Evolutionary conservation across 1,140 invertebrate species (phyloP).

Genomic region (Amphibalanus amphitrite): DNA sequence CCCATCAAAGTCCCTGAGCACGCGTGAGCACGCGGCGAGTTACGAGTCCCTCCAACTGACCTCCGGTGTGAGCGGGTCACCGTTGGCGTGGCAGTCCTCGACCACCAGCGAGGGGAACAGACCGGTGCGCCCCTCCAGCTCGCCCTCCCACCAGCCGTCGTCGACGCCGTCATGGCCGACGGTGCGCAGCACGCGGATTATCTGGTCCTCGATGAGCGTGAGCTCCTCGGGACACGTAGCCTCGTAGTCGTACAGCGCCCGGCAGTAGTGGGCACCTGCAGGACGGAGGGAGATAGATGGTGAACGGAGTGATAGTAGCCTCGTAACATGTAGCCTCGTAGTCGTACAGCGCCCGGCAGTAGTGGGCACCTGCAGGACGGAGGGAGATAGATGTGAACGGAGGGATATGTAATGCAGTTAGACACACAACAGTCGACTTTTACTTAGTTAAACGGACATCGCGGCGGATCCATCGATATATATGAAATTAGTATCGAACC

Average conservation of each 20-base stretch:
- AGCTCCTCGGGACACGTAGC: slow-evolving; percentile 72
- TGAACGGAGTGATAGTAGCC: no score
- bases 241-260: slow-evolving; percentile 80
- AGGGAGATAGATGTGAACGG: no score
- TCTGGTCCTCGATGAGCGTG: slow-evolving; percentile 70
- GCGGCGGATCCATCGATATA: no score
- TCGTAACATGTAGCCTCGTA: no score
- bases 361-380: slow-evolving; percentile 30
- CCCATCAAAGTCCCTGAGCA: no score
- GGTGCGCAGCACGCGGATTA: slow-evolving; percentile 44
- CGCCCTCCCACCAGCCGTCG: slow-evolving; percentile 96
- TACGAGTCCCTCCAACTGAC: slow-evolving; percentile 23
- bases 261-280: slow-evolving; percentile 41
- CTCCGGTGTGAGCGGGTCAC: slow-evolving; percentile 47
- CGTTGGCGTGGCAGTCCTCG: slow-evolving; percentile 61
- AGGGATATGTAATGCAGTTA: no score
- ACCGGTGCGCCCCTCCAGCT: slow-evolving; percentile 56
- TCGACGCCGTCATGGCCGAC: slow-evolving; percentile 61
- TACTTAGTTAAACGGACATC: no score
- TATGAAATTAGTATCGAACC: no score
- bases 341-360: slow-evolving; percentile 73
- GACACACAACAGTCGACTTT: no score
- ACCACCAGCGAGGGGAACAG: slow-evolving; percentile 88
- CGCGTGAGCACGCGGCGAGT: no score
- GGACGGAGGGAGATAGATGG: no score